phyloP scores from a whole-genome alignment of 2,113 vertebrate species.

The Gasterosteus nipponicus region DNA sequence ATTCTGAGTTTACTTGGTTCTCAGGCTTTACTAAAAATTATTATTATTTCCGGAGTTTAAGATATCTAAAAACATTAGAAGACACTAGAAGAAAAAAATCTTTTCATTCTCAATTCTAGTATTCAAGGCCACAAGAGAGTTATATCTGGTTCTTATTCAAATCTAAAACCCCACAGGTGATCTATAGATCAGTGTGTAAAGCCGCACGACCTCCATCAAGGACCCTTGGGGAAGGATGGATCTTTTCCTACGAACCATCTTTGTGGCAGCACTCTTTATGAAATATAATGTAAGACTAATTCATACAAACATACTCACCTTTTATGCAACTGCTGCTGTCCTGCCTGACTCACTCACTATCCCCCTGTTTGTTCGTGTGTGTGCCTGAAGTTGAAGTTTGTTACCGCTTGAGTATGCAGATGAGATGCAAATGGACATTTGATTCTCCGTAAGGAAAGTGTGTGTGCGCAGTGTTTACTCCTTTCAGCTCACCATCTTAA shows the following conservation, averaged over 20 bases:
- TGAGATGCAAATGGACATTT: slow-evolving; percentile 60
- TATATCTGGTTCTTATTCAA: not conserved
- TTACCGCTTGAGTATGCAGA: slow-evolving; percentile 50
- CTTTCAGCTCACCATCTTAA: slow-evolving; percentile 36
- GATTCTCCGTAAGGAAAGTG: slow-evolving; percentile 27
- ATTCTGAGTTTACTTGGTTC: not conserved
- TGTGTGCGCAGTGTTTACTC: slow-evolving; percentile 23
- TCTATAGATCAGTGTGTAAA: not conserved
- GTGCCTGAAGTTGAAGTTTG: slow-evolving; percentile 22
- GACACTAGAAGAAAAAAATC: not conserved
- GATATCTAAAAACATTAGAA: too few relatives aligned
- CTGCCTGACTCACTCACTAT: slow-evolving; percentile 12
- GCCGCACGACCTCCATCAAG: not conserved
- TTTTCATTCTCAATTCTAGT: not conserved
- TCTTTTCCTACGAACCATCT: not conserved
- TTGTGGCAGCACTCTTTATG: not conserved
- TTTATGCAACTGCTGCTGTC: slow-evolving; percentile 24
- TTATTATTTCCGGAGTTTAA: not conserved
- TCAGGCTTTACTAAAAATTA: not conserved
- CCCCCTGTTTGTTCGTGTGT: not conserved
- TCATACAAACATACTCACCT: slow-evolving; percentile 25
- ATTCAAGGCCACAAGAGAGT: not conserved
- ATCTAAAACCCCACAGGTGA: not conserved
- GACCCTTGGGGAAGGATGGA: not conserved
- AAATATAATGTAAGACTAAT: slow-evolving; percentile 20